Evolutionary conservation across 1,140 invertebrate genomes (phyloP).

Genomic region (Steinernema khuongi): DNA sequence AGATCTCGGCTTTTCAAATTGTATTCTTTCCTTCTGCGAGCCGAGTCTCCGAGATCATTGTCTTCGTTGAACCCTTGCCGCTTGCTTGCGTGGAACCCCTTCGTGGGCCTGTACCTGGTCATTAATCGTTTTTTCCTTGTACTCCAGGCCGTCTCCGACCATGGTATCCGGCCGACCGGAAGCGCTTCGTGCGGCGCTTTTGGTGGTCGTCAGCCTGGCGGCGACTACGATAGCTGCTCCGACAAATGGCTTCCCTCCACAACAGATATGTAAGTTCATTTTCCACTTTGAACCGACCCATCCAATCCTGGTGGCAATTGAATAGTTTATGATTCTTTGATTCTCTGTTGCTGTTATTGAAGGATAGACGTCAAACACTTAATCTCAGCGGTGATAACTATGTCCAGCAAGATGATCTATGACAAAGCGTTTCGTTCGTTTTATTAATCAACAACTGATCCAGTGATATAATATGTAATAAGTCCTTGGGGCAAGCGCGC

Average conservation of each 20-base stretch:
- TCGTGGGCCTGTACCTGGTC: too few species aligned
- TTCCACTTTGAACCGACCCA: neutral
- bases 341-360: neutral
- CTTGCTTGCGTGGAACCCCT: too few species aligned
- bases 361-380: neutral
- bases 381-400: neutral
- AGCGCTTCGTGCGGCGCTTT: neutral
- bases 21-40: too few species aligned
- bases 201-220: neutral
- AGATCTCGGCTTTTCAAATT: neutral
- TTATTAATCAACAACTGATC: neutral
- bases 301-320: neutral
- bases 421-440: neutral
- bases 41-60: too few species aligned
- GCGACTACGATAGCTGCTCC: constrained; percentile 14
- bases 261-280: constrained; percentile 10
- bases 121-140: neutral
- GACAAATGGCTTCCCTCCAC: neutral
- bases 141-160: constrained; percentile 7
- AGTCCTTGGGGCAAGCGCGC: constrained; percentile 10
- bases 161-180: constrained; percentile 5
- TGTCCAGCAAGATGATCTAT: neutral
- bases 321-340: too few species aligned
- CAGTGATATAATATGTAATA: constrained; percentile 17
- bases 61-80: too few species aligned